phyloP scores from a whole-genome alignment of 2,113 vertebrate species.

The Piliocolobus tephrosceles region DNA sequence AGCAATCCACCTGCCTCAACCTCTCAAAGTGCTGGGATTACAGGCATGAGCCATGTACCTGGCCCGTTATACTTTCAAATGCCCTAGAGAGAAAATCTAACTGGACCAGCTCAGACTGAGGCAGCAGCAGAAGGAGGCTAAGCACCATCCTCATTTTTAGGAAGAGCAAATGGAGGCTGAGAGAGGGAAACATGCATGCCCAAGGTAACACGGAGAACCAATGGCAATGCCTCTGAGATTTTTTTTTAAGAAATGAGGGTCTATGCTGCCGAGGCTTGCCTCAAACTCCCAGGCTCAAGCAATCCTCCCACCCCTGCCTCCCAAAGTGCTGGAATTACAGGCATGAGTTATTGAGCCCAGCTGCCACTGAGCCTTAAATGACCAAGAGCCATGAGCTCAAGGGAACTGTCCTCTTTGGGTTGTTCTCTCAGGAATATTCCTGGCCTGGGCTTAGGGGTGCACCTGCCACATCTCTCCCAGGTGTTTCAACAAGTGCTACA shows the following conservation, averaged over 20 bases:
- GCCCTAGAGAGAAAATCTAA: background rate
- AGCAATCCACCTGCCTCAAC: too few species aligned
- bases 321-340: too few species aligned
- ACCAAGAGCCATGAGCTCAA: background rate
- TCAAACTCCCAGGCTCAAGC: too few species aligned
- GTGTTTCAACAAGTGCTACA: background rate
- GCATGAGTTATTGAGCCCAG: too few species aligned
- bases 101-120: background rate
- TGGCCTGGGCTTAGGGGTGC: background rate
- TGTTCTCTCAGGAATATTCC: background rate
- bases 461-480: background rate
- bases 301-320: too few species aligned
- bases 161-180: background rate
- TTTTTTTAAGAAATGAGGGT: too few species aligned
- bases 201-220: background rate
- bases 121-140: background rate
- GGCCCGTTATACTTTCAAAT: background rate
- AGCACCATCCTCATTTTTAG: background rate
- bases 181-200: background rate
- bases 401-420: background rate
- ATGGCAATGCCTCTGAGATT: background rate
- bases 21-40: too few species aligned
- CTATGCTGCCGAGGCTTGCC: too few species aligned
- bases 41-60: too few species aligned
- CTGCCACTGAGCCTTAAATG: background rate